Evolutionary conservation across 2,797 vertebrate genomes (phyloP).

Genomic region (Pangasius macronema): DNA sequence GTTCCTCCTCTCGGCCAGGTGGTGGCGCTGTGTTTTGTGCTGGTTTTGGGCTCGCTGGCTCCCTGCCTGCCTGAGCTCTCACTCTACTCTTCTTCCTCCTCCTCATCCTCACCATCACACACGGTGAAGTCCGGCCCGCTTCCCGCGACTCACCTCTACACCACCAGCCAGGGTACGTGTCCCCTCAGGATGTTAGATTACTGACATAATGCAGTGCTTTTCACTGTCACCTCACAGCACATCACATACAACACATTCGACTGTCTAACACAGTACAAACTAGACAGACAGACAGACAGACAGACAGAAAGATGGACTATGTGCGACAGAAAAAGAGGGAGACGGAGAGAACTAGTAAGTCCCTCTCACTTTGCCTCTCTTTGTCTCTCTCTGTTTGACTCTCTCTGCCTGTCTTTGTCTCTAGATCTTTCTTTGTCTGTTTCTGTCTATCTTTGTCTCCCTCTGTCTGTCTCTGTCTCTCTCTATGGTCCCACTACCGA

Average conservation of each 20-base stretch:
- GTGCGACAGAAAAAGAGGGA: too few species aligned
- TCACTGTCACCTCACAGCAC: neutral
- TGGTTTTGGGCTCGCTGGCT: conserved; percentile 93
- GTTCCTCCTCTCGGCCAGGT: conserved; percentile 77
- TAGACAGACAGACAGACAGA: too few species aligned
- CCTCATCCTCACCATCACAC: conserved; percentile 80
- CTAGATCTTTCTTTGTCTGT: neutral
- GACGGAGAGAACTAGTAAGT: too few species aligned
- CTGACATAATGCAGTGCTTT: neutral
- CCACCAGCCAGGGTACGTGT: conserved; percentile 90
- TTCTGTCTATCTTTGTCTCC: neutral
- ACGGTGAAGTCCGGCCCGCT: conserved; percentile 81
- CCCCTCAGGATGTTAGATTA: neutral
- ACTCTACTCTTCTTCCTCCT: conserved; percentile 81
- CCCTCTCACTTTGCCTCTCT: neutral
- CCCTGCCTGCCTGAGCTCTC: conserved; percentile 89
- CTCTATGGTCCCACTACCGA: neutral
- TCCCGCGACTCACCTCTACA: conserved; percentile 85
- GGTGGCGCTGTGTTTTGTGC: conserved; percentile 92
- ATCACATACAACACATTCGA: neutral
- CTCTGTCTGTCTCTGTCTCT: neutral
- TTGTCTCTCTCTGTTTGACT: neutral
- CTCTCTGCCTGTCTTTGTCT: neutral
- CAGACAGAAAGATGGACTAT: too few species aligned
- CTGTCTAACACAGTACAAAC: neutral